Base-by-base conservation (phyloP, 2,888 invertebrate species). In the Ormyrus thymus region DNA sequence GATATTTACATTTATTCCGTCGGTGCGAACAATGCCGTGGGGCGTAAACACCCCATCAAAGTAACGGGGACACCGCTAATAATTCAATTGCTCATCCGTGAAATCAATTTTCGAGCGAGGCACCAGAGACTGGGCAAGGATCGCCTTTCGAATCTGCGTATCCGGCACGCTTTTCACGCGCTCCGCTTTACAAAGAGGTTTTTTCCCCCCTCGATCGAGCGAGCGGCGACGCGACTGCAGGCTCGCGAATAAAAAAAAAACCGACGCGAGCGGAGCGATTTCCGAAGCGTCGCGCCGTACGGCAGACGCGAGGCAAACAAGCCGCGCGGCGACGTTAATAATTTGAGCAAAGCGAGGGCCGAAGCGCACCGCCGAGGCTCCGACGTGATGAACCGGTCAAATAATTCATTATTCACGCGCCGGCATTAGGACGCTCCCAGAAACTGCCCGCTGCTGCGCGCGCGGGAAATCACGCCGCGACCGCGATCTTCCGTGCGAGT, bases 401-500 rank as follows among this genome's bases (percentile, higher is more conserved):
- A 78, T 76, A 72, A 82, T 81, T 81, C 78, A 81, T 81, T 81
- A 75, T 79, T 79, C 81, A 78, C 48, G 72, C 72, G 50, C 43
- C 74, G 53, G 69, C 51, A 71, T 69, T 65, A 74, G 73, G 43
- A n/a, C 55, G 62, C 13, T 8, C 73, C 66, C 59, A 56, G 46
- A 46, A 50, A 59, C 59, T 15, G 9, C 46, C 70, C n/a, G 15
- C 29, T 29, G 29, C 29, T 2, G 29, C 29, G 62, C 53, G 53
- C 51, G 48, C 81, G 78, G 81, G 72, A 83, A 83, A 85, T 83
- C 82, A 82, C 82, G 80, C 76, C 73, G 78, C 77, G 46, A 65
- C 71, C 73, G 74, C 78, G 56, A 61, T 78, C 72, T 74, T 78
- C 78, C 78, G 69, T 69, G 46, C 69, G 74, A 74, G 15, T 62